Evolutionary conservation across 2,797 vertebrate genomes (phyloP).

Genomic region (Sebastes hubbsi): DNA sequence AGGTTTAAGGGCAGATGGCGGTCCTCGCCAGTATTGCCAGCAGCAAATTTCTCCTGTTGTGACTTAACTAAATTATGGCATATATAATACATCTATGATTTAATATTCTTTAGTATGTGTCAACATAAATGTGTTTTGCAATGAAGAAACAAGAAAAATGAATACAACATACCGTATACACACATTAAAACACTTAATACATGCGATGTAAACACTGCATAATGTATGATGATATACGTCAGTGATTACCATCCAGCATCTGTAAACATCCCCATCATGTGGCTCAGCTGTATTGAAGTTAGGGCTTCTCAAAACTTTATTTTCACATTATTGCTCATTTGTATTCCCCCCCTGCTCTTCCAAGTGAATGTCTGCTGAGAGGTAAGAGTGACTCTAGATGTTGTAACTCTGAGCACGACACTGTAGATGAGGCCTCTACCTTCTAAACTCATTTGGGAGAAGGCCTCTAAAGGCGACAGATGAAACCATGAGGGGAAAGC

Average conservation of each 20-base stretch:
- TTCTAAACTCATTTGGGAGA: conserved; percentile 60
- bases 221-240: not conserved
- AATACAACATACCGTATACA: not conserved
- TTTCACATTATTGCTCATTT: conserved; percentile 52
- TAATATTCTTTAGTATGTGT: not conserved
- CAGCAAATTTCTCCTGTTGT: not conserved
- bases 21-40: not conserved
- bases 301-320: conserved; percentile 35
- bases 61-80: not conserved
- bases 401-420: conserved; percentile 56
- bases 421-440: conserved; percentile 42
- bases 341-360: conserved; percentile 45
- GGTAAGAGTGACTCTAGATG: conserved; percentile 45
- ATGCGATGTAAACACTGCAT: not conserved
- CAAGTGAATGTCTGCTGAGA: conserved; percentile 32
- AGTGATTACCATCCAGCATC: not conserved
- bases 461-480: conserved; percentile 62
- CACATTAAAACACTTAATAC: not conserved
- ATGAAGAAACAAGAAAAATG: not conserved
- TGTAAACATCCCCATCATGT: not conserved
- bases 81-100: not conserved
- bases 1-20: not conserved
- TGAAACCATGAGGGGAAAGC: conserved; percentile 35
- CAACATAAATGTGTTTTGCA: not conserved
- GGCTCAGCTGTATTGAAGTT: conserved; percentile 5